Conservation (phyloP, 2,888 invertebrate genomes). For the Hyppa rectilinea region DNA sequence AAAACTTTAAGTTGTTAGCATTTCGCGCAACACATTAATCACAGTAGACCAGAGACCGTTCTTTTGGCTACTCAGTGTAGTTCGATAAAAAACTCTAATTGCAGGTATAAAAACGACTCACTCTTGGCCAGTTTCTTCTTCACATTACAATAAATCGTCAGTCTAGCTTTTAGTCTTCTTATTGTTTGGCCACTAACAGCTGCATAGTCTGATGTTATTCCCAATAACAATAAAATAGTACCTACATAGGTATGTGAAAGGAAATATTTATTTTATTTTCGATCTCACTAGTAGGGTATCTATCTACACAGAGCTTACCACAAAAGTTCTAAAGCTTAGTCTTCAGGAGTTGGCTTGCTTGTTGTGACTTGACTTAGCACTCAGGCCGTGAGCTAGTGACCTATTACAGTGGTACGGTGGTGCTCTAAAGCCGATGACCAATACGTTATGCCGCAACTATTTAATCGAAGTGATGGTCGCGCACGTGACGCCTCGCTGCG, state of each 20-base stretch:
- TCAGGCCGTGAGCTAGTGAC: conserved; percentile 38
- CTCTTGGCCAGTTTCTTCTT: conserved; percentile 19
- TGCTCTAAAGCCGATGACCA: conserved; percentile 39
- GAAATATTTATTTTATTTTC: not conserved
- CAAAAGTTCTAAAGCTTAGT: conserved; percentile 41
- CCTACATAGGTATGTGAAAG: not conserved
- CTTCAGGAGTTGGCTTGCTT: conserved; percentile 23
- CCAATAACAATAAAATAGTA: not conserved
- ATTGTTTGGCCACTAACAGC: conserved; percentile 6
- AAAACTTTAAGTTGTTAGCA: no score
- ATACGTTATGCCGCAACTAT: conserved; percentile 24
- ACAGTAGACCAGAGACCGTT: not conserved
- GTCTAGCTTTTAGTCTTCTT: conserved; percentile 16
- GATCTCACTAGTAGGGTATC: not conserved
- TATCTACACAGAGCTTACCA: conserved; percentile 1
- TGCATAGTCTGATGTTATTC: conserved; percentile 14
- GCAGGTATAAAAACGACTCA: not conserved
- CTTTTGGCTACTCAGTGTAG: not conserved
- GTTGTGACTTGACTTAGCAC: conserved; percentile 25
- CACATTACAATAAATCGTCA: conserved; percentile 17
- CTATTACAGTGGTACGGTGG: conserved; percentile 38
- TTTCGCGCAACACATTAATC: no score
- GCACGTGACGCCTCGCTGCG: not conserved
- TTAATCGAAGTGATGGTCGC: conserved; percentile 34
- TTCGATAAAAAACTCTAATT: not conserved